phyloP scores from a whole-genome alignment of 2,113 vertebrate genomes.

The Rhabdomys dilectus region DNA sequence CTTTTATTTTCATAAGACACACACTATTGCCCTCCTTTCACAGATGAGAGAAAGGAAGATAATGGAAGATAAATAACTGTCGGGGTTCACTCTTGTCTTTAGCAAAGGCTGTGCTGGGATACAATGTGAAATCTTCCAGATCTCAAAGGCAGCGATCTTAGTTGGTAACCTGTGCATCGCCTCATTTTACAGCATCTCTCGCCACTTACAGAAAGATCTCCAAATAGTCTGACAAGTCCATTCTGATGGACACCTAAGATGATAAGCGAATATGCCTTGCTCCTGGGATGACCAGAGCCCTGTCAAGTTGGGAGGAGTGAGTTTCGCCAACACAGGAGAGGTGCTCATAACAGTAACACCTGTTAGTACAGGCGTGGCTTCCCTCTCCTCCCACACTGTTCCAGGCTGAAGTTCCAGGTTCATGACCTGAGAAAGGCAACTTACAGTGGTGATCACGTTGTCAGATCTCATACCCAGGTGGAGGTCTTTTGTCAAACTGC shows the following conservation, averaged over 20 bases:
- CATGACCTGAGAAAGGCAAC: neutral
- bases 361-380: neutral
- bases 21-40: neutral
- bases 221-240: neutral
- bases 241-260: neutral
- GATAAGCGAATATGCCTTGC: neutral
- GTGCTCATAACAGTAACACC: neutral
- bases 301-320: neutral
- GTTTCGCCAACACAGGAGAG: neutral
- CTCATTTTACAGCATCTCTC: neutral
- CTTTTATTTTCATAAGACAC: neutral
- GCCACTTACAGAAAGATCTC: neutral
- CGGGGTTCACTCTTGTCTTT: neutral
- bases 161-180: too few relatives aligned
- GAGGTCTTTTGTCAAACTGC: neutral
- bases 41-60: neutral
- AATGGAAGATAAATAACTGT: neutral
- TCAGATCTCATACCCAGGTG: neutral
- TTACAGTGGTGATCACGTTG: accelerated
- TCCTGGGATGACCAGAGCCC: neutral
- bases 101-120: neutral
- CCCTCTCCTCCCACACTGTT: neutral
- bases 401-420: neutral
- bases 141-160: neutral
- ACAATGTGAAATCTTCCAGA: neutral